Conservation (phyloP, 1,140 invertebrate species). For the Tyrophagus putrescentiae region DNA sequence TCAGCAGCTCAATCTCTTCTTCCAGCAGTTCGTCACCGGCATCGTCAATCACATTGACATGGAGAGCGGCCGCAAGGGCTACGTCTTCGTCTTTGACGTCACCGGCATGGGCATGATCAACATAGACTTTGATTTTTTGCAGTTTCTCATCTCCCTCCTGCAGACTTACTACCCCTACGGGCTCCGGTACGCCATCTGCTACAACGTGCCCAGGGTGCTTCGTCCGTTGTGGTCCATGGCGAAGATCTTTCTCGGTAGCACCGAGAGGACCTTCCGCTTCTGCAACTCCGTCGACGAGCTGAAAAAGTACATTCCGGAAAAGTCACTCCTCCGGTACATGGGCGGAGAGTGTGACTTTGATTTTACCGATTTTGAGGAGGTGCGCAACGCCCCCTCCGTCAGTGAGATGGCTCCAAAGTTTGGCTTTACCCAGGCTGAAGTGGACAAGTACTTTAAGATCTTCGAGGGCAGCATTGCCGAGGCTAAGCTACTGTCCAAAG, state of each 20-base stretch:
- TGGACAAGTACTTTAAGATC: constrained; percentile 17
- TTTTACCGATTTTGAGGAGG: constrained; percentile 13
- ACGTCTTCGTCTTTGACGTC: constrained; percentile 18
- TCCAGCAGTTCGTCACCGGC: constrained; percentile 11
- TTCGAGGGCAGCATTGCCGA: constrained; percentile 5
- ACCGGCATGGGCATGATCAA: constrained; percentile 13
- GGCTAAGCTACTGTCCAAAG: constrained; percentile 4
- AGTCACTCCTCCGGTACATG: constrained; percentile 25
- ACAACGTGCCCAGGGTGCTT: constrained; percentile 17
- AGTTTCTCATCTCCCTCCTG: constrained; percentile 12
- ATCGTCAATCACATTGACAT: constrained; percentile 11
- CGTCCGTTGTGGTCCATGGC: constrained; percentile 14
- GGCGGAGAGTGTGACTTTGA: constrained; percentile 18
- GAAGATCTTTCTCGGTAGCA: constrained; percentile 21
- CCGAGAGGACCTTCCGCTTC: constrained; percentile 21
- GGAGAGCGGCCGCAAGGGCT: background rate
- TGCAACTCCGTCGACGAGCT: constrained; percentile 20
- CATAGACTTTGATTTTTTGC: constrained; percentile 12
- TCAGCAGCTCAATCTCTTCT: background rate
- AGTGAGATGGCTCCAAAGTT: background rate
- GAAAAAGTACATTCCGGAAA: constrained; percentile 21
- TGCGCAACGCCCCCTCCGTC: constrained; percentile 4
- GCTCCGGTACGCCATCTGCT: constrained; percentile 10
- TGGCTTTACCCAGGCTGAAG: constrained; percentile 9
- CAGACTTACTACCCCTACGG: constrained; percentile 20